Evolutionary conservation across 2,888 invertebrate genomes (phyloP), one percentile per base, ranked within the genome.

Genomic region (Enchytraeus crypticus): DNA sequence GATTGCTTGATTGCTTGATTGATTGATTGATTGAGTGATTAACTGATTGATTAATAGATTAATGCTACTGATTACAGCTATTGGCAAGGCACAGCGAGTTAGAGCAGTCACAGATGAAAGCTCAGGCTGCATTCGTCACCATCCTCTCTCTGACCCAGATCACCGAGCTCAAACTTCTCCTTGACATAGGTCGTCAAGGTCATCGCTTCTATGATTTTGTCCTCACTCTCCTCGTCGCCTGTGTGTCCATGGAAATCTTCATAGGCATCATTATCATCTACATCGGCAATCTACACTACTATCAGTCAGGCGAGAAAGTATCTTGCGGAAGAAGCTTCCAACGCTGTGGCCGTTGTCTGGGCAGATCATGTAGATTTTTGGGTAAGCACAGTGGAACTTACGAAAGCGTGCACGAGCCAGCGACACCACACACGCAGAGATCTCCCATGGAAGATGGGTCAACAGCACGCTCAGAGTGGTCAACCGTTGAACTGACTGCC

Each of bases 181-280:
- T 68, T 3, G 67, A 69, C 58, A 69, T 69, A 29, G 69, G 67
- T 21, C 59, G 67, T 1, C 63, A 63, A 34, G 66, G 66, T n/a
- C 67, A 69, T 57, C 66, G 66, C 45, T 69, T 69, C 63, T 68
- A 69, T 57, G 69, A 69, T 57, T 69, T 69, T 58, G 69, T 69
- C 34, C 64, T 69, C 33, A 66, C 66, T 14, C 56, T 69, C 53
- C 63, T 69, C 47, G 61, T 69, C 23, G 64, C 67, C 45, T 69
- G 66, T 47, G 64, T 69, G 29, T 66, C 67, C 21, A 60, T 69
- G 38, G 66, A 66, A 59, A 64, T 69, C 27, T 63, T 68, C 51
- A 66, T 69, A 38, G 69, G 69, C 45, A 65, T 68, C 32, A 68
- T 69, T 47, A 69, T 69, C 45, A 69, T 69, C 57, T 69, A 68